Percentiles rank a stretch among this genome's conserved stretches.
Conservation (phyloP, 2,888 invertebrate species). For the Cryptus armator region DNA sequence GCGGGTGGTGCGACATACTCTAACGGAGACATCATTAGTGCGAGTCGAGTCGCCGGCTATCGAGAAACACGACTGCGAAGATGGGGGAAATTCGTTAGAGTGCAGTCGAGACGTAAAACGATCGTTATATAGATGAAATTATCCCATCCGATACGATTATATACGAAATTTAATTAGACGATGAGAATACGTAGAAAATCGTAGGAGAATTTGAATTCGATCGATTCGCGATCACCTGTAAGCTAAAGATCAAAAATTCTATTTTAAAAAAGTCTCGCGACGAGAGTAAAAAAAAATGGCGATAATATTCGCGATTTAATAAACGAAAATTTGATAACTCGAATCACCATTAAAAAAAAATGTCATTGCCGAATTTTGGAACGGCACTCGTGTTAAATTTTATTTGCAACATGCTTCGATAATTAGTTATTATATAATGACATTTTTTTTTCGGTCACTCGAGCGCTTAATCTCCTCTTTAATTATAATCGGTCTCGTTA, state of each 20-base stretch:
- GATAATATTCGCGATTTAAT: neutral
- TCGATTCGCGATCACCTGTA: neutral
- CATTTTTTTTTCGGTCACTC: neutral
- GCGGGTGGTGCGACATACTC: neutral
- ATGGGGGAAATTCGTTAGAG: slow-evolving; percentile 29
- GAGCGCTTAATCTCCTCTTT: neutral
- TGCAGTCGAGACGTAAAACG: slow-evolving; percentile 18
- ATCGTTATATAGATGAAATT: slow-evolving; percentile 37
- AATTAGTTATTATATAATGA: neutral
- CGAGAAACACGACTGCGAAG: neutral
- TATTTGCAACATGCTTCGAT: neutral
- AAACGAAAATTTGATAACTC: no score
- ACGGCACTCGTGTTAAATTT: neutral
- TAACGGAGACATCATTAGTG: slow-evolving; percentile 49
- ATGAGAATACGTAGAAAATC: slow-evolving; percentile 13
- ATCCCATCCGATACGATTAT: slow-evolving; percentile 37
- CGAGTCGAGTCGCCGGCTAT: neutral
- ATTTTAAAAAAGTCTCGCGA: no score
- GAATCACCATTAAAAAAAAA: no score
- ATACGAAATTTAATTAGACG: slow-evolving; percentile 30
- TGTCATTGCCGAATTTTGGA: neutral
- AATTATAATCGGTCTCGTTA: slow-evolving; percentile 19
- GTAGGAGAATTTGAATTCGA: slow-evolving; percentile 26
- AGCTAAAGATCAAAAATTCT: neutral
- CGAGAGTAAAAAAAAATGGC: neutral